phyloP scores from a whole-genome alignment of 2,797 vertebrate genomes.

The Paguma larvata region DNA sequence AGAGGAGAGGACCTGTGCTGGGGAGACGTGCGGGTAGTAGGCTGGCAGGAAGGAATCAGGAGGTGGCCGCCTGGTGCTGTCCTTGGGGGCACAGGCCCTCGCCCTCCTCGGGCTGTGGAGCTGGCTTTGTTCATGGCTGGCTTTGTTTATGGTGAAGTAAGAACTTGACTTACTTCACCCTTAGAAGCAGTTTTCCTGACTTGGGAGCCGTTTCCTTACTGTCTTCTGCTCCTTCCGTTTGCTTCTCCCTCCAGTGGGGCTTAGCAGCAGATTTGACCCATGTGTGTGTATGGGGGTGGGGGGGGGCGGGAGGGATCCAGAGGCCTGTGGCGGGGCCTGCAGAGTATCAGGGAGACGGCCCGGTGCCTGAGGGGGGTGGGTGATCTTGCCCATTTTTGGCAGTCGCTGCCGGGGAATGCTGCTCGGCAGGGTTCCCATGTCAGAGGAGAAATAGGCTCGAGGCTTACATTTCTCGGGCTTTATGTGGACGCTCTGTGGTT shows the following conservation, averaged over 20 bases:
- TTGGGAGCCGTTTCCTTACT: not conserved
- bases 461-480: constrained; percentile 50
- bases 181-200: not conserved
- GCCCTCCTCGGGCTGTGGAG: too few relatives aligned
- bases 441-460: not conserved
- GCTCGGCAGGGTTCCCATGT: not conserved
- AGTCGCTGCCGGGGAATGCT: not conserved
- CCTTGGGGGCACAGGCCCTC: too few relatives aligned
- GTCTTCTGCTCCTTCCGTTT: not conserved
- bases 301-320: not conserved
- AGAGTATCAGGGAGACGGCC: not conserved
- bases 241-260: not conserved
- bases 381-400: constrained; percentile 9
- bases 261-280: not conserved
- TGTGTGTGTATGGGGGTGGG: too few relatives aligned
- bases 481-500: not conserved
- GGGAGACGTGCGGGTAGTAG: not conserved
- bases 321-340: not conserved
- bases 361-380: not conserved
- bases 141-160: too few relatives aligned
- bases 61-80: not conserved
- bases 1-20: not conserved
- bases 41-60: not conserved
- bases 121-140: not conserved
- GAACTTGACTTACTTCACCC: not conserved